These are phyloP conservation scores for Pogonognathellus flavescens DNA, from an alignment of 1,140 invertebrate genomes.

Conservation along the genomic window DNA sequence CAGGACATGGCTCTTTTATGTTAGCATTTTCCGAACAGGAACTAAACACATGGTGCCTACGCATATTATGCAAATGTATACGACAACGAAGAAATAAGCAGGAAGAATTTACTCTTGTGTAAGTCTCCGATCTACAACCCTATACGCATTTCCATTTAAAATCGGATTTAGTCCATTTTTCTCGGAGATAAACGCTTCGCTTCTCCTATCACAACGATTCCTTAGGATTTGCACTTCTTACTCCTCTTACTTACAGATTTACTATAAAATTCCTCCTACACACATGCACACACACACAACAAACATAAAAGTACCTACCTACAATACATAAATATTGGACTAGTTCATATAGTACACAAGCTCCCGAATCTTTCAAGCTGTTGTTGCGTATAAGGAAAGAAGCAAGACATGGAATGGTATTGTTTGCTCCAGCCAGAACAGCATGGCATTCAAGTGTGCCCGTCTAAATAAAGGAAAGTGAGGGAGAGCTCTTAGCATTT, in stretches of 20 bases:
- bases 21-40: not conserved
- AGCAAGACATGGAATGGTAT: not conserved
- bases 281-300: too few relatives aligned
- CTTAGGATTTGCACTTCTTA: constrained; percentile 31
- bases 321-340: too few relatives aligned
- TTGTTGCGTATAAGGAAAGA: not conserved
- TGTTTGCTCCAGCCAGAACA: not conserved
- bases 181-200: constrained; percentile 56
- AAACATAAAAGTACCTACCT: too few relatives aligned
- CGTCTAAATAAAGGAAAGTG: constrained; percentile 35
- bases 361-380: too few relatives aligned
- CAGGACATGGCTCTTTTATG: not conserved
- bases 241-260: not conserved
- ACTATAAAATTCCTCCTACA: constrained; percentile 10
- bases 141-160: constrained; percentile 53
- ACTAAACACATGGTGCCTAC: not conserved
- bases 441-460: constrained; percentile 12
- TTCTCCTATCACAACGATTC: constrained; percentile 24
- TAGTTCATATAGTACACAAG: too few relatives aligned
- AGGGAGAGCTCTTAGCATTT: constrained; percentile 9
- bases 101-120: not conserved
- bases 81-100: not conserved
- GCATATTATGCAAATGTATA: constrained; percentile 1
- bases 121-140: not conserved
- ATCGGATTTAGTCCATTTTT: constrained; percentile 62